Base-by-base conservation (phyloP, 2,888 invertebrate species). In the Drosophila incognita region DNA sequence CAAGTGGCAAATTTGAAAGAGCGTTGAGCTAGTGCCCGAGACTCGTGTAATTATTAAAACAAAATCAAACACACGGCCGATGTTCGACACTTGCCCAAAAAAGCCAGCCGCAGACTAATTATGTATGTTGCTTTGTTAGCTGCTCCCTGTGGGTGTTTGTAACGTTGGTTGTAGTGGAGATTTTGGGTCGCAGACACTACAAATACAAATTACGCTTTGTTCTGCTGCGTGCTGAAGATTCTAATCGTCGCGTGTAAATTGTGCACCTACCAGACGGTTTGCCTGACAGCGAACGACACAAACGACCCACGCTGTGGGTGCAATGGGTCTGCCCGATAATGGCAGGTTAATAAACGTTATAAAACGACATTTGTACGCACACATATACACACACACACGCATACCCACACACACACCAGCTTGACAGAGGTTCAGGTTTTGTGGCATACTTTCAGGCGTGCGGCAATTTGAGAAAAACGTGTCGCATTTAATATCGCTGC, bases 261-360 rank as follows among this genome's bases (percentile, higher is more conserved):
- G 76, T 76, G 62, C 67, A 69, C 78, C 70, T 48, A 77, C 51
- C 65, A 68, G 69, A 58, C 68, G 65, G 29, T 36, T 64, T 66
- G 62, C 61, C 63, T 66, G 66, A 81, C 57, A 71, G 29, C 52
- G 18, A 57, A 52, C 46, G 40, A 8, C 57, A 4, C 68, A 67
- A 53, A 74, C 42, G 58, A 33, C 63, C 21, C 15, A 24, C 15
- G 31, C 58, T 56, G 48, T 64, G 65, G 63, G 59, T 80, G 87
- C 76, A 77, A 57, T 75, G 69, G 70, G 59, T 58, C 56, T 59
- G 62, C 72, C 61, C 74, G 75, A 79, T 85, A 89, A 80, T 89
- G 81, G 73, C 76, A 83, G 86, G 81, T 90, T 87, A 90, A 87
- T 87, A 87, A 85, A 88, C 86, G 88, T 81, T 90, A 81, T 84